Evolutionary conservation across 2,888 invertebrate species (phyloP), one percentile per base, ranked within the genome.

Genomic region (Epistrophe grossulariae): DNA sequence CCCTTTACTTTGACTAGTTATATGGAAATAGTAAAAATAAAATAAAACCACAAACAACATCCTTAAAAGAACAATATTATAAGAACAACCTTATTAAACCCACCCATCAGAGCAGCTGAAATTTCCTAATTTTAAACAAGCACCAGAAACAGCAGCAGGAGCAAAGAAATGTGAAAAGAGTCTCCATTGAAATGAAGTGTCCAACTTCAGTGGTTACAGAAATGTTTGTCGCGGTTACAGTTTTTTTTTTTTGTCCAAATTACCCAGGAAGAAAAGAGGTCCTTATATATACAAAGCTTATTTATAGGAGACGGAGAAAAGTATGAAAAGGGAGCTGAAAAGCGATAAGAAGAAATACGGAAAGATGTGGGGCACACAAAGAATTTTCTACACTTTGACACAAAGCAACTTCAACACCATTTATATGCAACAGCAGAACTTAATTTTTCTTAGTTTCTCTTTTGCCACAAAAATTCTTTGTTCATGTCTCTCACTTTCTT

Each of bases 351-450:
- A 19, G 45, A 57, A 71, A 64, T 57, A n/a, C 45, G 28, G 64
- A 48, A 77, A 81, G 76, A 77, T 77, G 78, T 74, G 70, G 70
- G 62, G 68, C 55, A 24, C 62, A 85, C 73, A 81, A 78, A 82
- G 81, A 70, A 85, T 81, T 78, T 78, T 62, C 77, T 78, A 59
- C 80, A 80, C 77, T 77, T 77, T 80, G 70, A 78, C 70, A 79
- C 68, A 84, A 84, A 71, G 38, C 57, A 81, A 81, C 85, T 64
- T 81, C 70, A 81, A 78, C 85, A 71, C 85, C 78, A 82, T 85
- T 79, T 70, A 81, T 78, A 81, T 85, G 81, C 81, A 81, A 79
- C 78, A 79, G 73, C 74, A 79, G 50, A 68, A 78, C 76, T 79
- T 57, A 68, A 68, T 50, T 50, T 15, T 50, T 50, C 59, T 60